A percentile compares a stretch with the other conserved stretches of the same genome.
Evolutionary conservation across 2,113 vertebrate species (phyloP).

Genomic region (Podiceps cristatus): DNA sequence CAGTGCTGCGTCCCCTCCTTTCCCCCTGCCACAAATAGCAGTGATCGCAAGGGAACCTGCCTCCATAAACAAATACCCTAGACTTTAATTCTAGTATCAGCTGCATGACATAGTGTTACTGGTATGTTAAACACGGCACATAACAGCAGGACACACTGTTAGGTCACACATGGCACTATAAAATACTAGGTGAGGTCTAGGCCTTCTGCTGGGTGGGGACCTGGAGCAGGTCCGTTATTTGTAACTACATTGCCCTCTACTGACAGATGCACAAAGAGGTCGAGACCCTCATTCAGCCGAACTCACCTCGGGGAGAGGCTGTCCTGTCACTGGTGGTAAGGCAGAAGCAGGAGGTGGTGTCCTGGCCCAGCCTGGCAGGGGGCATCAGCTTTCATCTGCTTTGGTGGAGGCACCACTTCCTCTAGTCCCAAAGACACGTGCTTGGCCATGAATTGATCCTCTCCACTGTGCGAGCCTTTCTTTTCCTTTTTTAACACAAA

Average conservation of each 20-base stretch:
- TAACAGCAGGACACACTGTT: constrained; percentile 51
- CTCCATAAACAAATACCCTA: constrained; percentile 42
- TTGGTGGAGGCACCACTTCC: not conserved
- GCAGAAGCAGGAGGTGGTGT: not conserved
- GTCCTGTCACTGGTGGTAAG: not conserved
- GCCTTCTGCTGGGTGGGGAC: constrained; percentile 51
- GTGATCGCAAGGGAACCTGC: constrained; percentile 38
- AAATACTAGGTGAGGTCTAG: not conserved
- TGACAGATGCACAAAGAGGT: constrained; percentile 29
- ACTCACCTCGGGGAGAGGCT: not conserved
- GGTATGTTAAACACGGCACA: constrained; percentile 36
- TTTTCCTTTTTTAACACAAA: constrained; percentile 5
- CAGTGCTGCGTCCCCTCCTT: not conserved
- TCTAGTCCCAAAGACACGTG: not conserved
- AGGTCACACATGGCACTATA: constrained; percentile 29
- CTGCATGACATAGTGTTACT: constrained; percentile 31
- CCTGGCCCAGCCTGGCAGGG: not conserved
- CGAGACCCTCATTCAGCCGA: not conserved
- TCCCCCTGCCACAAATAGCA: constrained; percentile 33
- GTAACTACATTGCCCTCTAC: constrained; percentile 70
- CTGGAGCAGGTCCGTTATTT: not conserved
- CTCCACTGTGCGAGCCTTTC: not conserved
- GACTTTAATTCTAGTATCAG: constrained; percentile 59
- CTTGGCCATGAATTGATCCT: not conserved
- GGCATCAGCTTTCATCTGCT: not conserved